A percentile compares a stretch with the other conserved stretches of the same genome.
Conservation (phyloP, 2,797 vertebrate genomes). For the Ctenochaetus hawaiiensis region DNA sequence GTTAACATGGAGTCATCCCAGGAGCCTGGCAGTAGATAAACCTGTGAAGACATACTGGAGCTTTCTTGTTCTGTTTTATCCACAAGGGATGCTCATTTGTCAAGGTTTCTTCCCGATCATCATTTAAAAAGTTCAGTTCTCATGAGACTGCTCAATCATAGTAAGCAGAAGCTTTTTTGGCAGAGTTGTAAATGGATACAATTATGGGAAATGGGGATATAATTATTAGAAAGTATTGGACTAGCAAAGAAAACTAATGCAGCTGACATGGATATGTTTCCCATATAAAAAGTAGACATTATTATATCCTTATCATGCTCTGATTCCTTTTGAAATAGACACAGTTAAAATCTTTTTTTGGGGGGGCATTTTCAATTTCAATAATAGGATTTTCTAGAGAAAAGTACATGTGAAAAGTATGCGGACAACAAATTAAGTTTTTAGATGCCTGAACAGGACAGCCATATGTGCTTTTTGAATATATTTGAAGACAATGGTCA, state of each 20-base stretch:
- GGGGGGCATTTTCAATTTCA: not conserved
- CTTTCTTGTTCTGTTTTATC: constrained; percentile 3
- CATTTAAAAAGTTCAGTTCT: too few species aligned
- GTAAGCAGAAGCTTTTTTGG: not conserved
- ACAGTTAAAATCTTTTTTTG: not conserved
- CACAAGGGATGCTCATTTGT: too few species aligned
- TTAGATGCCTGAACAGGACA: not conserved
- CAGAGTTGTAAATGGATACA: constrained; percentile 6
- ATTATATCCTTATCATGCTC: too few species aligned
- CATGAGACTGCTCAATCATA: not conserved
- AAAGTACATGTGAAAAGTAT: not conserved
- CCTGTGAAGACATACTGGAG: constrained; percentile 7
- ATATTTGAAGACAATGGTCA: not conserved
- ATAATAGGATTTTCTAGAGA: not conserved
- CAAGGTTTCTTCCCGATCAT: too few species aligned
- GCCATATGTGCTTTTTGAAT: not conserved
- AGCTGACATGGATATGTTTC: not conserved
- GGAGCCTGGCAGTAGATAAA: constrained; percentile 16
- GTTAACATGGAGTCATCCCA: constrained; percentile 21
- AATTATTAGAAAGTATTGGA: not conserved
- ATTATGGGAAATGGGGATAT: not conserved
- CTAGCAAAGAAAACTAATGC: not conserved
- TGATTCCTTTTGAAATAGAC: not conserved
- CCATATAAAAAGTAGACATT: not conserved
- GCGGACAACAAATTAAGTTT: not conserved